phyloP scores from a whole-genome alignment of 1,140 invertebrate genomes.

The Rhopalosiphum padi region DNA sequence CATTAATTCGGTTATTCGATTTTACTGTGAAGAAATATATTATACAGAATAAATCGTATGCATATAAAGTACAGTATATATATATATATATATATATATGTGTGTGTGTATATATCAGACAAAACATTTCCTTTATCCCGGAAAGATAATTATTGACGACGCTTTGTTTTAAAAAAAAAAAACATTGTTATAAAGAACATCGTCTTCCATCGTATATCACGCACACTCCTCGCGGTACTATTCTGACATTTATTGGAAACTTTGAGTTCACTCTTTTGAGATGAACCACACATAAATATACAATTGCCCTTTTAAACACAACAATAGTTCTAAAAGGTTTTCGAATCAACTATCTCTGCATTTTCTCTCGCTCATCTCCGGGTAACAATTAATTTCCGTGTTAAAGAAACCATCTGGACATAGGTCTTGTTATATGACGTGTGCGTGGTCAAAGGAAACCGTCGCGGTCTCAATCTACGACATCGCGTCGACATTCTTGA shows the following conservation, averaged over 20 bases:
- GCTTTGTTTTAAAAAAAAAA: background rate
- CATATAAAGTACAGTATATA: too few species aligned
- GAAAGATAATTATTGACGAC: background rate
- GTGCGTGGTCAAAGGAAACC: background rate
- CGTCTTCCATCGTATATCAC: background rate
- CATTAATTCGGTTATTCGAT: background rate
- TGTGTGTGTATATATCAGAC: background rate
- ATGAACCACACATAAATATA: background rate
- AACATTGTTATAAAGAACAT: background rate
- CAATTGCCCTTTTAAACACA: background rate
- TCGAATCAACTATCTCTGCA: background rate
- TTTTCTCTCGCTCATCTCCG: background rate
- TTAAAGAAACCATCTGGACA: constrained; percentile 35
- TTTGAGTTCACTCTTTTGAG: background rate
- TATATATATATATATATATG: too few species aligned
- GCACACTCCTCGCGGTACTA: background rate
- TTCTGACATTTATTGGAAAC: constrained; percentile 45
- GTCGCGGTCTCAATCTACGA: background rate
- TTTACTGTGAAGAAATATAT: background rate
- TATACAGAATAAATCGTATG: background rate
- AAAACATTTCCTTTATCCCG: background rate
- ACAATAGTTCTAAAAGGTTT: background rate
- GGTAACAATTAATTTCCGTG: background rate
- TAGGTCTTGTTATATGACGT: background rate
- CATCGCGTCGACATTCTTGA: background rate